Evolutionary conservation across 2,888 invertebrate species (phyloP).

Genomic region (Lissonota sp.): DNA sequence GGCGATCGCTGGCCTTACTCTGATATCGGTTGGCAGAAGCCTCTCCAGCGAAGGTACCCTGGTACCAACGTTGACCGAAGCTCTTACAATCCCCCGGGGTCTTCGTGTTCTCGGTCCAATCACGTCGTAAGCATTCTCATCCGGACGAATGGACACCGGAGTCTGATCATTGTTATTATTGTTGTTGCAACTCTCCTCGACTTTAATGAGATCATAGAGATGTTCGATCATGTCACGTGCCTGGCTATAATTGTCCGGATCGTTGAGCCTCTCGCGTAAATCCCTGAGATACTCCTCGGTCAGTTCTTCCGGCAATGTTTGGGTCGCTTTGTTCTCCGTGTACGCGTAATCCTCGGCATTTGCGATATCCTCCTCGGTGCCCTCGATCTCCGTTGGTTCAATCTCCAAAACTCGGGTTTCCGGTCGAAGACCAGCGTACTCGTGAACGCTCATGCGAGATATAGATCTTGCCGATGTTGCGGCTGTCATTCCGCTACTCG

Average conservation of each 20-base stretch:
- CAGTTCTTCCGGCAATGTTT: slow-evolving; percentile 90
- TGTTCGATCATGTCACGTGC: slow-evolving; percentile 92
- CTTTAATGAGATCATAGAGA: slow-evolving; percentile 90
- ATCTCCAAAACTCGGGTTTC: slow-evolving; percentile 85
- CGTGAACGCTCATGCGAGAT: slow-evolving; percentile 86
- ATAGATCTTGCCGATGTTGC: slow-evolving; percentile 87
- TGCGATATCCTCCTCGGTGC: slow-evolving; percentile 77
- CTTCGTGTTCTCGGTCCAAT: slow-evolving; percentile 84
- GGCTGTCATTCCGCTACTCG: slow-evolving; percentile 80
- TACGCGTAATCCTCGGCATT: slow-evolving; percentile 79
- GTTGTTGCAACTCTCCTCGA: slow-evolving; percentile 88
- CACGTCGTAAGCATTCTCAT: slow-evolving; percentile 88
- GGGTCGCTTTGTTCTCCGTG: slow-evolving; percentile 87
- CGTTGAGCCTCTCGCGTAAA: slow-evolving; percentile 88
- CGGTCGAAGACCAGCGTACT: slow-evolving; percentile 87
- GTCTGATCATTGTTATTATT: slow-evolving; percentile 83
- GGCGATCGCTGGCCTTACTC: slow-evolving; percentile 76
- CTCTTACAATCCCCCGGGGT: slow-evolving; percentile 80
- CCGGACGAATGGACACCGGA: slow-evolving; percentile 67
- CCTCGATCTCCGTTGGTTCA: slow-evolving; percentile 76
- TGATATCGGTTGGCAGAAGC: slow-evolving; percentile 84
- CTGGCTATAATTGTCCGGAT: slow-evolving; percentile 90
- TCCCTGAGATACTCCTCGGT: slow-evolving; percentile 90
- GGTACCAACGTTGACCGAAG: slow-evolving; percentile 86
- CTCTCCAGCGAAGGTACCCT: slow-evolving; percentile 87